These are phyloP conservation scores for Psilanteris sp. DNA, from an alignment of 1,140 invertebrate genomes.

Conservation along the genomic window DNA sequence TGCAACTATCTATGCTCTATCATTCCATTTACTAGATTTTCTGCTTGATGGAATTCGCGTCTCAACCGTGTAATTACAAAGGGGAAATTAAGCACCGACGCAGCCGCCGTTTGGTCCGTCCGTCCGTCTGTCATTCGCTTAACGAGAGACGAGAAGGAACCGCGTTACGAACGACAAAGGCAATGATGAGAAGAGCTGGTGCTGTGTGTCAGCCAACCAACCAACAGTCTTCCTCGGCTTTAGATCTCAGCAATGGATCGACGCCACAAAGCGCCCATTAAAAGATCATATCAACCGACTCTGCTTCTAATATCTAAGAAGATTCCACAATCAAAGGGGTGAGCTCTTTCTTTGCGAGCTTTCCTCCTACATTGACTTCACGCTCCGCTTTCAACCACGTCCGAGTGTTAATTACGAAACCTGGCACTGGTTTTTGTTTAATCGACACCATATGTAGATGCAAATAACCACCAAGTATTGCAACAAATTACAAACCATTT, in stretches of 20 bases:
- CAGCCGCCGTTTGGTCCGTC: conserved; percentile 75
- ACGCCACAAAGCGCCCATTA: conserved; percentile 79
- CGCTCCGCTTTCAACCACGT: conserved; percentile 32
- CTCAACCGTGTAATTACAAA: conserved; percentile 76
- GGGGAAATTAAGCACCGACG: conserved; percentile 79
- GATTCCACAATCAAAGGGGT: conserved; percentile 64
- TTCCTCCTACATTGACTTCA: conserved; percentile 21
- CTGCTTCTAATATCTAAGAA: conserved; percentile 70
- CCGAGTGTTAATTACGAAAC: conserved; percentile 35
- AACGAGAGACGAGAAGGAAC: conserved; percentile 70
- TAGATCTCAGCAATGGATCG: conserved; percentile 78
- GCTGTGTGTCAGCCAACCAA: conserved; percentile 60
- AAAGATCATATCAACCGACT: conserved; percentile 79
- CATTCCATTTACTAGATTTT: conserved; percentile 60
- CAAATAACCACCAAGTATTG: too few relatives aligned
- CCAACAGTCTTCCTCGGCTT: conserved; percentile 69
- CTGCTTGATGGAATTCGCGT: conserved; percentile 59
- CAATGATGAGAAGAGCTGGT: conserved; percentile 67
- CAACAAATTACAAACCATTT: too few relatives aligned
- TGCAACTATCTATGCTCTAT: conserved; percentile 49
- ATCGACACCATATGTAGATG: too few relatives aligned
- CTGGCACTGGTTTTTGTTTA: conserved; percentile 15
- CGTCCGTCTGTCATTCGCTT: conserved; percentile 72
- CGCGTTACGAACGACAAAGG: conserved; percentile 73
- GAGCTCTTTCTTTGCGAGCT: conserved; percentile 42